Conservation (phyloP, 2,113 vertebrate species). For the Corythornis vintsioides region DNA sequence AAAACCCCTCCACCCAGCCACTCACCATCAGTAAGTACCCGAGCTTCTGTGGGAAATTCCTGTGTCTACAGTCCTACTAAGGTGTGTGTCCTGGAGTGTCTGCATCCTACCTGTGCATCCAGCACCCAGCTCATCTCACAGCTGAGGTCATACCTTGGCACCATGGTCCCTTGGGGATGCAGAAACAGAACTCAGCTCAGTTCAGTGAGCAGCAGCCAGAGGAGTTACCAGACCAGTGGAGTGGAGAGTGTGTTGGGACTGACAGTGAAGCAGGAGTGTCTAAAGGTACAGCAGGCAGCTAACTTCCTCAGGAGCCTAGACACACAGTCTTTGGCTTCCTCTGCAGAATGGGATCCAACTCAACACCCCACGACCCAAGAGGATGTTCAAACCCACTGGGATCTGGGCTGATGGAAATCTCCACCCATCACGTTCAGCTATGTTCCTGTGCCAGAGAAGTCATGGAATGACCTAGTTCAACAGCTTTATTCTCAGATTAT, state of each 20-base stretch:
- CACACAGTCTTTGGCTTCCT: neutral
- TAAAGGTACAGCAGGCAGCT: neutral
- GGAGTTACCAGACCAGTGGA: neutral
- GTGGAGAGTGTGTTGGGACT: neutral
- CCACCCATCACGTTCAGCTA: neutral
- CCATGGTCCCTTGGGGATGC: fast-evolving
- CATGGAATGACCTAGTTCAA: neutral
- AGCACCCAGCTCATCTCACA: neutral
- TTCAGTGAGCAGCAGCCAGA: fast-evolving
- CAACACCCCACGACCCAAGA: neutral
- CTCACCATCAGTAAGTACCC: neutral
- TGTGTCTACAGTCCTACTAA: neutral
- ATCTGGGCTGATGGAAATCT: neutral
- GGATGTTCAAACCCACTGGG: neutral
- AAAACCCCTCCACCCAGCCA: neutral
- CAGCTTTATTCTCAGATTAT: neutral
- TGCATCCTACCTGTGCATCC: neutral
- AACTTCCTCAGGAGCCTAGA: neutral
- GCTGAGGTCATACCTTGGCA: fast-evolving
- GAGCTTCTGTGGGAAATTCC: neutral
- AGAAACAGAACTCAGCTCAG: neutral
- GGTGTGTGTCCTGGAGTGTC: neutral
- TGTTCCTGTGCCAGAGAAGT: neutral
- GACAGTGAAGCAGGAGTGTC: neutral
- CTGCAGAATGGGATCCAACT: neutral